These are phyloP conservation scores for Psilanteris sp. DNA, from an alignment of 1,140 invertebrate species.

Conservation along the genomic window DNA sequence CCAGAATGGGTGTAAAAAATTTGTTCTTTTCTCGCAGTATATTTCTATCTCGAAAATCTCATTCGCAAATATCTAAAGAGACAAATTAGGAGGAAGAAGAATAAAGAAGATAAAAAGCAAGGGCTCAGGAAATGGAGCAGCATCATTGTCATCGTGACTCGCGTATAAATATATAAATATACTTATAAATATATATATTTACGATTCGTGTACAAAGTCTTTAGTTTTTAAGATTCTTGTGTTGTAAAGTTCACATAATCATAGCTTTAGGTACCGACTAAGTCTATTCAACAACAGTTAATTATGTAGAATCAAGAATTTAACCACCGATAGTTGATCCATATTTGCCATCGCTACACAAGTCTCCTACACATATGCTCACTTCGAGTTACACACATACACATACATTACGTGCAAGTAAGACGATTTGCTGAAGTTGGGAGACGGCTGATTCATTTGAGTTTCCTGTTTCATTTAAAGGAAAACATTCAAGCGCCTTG, in stretches of 20 bases:
- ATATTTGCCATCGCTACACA: conserved; percentile 74
- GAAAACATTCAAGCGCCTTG: conserved; percentile 4
- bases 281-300: conserved; percentile 66
- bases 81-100: neutral
- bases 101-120: neutral
- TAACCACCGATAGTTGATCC: conserved; percentile 77
- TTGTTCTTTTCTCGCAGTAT: conserved; percentile 35
- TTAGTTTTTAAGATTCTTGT: conserved; percentile 78
- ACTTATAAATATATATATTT: conserved; percentile 68
- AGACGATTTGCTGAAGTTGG: conserved; percentile 8
- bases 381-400: neutral
- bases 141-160: conserved; percentile 56
- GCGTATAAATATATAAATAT: conserved; percentile 64
- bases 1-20: conserved; percentile 26
- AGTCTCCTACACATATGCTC: conserved; percentile 42
- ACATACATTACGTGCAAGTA: conserved; percentile 11
- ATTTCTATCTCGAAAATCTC: conserved; percentile 36
- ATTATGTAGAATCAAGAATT: conserved; percentile 76
- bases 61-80: conserved; percentile 6
- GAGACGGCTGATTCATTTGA: neutral
- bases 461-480: conserved; percentile 12
- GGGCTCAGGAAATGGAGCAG: neutral
- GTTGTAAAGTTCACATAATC: conserved; percentile 81
- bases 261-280: conserved; percentile 78
- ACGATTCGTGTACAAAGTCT: conserved; percentile 80